phyloP scores from a whole-genome alignment of 1,140 invertebrate genomes.

The Leptopilina clavipes region DNA sequence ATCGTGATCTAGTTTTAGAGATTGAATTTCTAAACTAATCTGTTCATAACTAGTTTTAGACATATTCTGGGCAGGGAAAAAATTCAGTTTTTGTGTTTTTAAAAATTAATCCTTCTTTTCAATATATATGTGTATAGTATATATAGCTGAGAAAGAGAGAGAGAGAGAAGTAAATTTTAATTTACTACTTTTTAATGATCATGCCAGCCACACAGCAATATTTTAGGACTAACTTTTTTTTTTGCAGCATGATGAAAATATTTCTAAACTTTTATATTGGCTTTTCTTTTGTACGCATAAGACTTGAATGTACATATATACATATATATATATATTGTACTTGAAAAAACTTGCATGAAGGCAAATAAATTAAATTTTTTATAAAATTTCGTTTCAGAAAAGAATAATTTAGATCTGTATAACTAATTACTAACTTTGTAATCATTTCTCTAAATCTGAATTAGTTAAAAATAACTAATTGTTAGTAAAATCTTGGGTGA shows the following conservation, averaged over 20 bases:
- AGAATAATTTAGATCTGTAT: no score
- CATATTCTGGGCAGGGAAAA: neutral
- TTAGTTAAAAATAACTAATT: no score
- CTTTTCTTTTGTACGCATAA: neutral
- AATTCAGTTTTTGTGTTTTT: neutral
- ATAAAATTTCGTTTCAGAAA: no score
- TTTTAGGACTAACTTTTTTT: conserved; percentile 1
- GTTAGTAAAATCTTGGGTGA: no score
- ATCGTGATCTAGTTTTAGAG: conserved; percentile 14
- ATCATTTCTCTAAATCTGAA: no score
- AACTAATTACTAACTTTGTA: no score
- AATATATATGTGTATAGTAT: no score
- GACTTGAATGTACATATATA: neutral
- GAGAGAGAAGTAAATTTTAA: neutral
- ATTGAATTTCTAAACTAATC: conserved; percentile 13
- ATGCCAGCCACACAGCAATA: neutral
- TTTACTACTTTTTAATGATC: conserved; percentile 17
- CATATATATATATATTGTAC: no score
- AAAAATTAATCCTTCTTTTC: neutral
- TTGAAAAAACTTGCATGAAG: neutral
- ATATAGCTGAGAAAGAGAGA: neutral
- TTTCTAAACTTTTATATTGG: neutral
- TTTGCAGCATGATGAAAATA: conserved; percentile 7
- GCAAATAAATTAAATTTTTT: neutral
- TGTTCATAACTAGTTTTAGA: neutral